These are phyloP conservation scores for Galeopterus variegatus DNA, from an alignment of 2,113 vertebrate genomes.

Conservation along the genomic window DNA sequence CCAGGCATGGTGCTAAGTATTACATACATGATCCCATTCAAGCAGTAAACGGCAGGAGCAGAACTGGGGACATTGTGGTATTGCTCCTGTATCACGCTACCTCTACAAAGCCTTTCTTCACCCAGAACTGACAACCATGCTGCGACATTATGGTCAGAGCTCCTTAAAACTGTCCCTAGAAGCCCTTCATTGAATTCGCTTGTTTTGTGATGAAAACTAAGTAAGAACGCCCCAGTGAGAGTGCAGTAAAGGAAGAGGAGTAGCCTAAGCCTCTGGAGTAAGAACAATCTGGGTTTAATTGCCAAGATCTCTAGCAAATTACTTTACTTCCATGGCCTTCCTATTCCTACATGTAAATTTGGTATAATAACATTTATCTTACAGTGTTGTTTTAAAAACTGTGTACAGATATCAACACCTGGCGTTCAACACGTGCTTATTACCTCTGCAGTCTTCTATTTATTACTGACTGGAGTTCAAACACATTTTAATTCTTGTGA, in stretches of 20 bases:
- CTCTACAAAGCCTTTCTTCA: neutral
- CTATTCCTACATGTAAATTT: neutral
- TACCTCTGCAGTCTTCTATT: neutral
- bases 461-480: neutral
- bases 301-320: neutral
- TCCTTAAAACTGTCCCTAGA: neutral
- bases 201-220: neutral
- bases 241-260: neutral
- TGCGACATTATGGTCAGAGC: accelerated
- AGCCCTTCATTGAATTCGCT: neutral
- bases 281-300: neutral
- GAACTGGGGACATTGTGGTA: accelerated
- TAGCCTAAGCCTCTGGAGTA: too few relatives aligned
- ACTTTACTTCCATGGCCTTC: too few relatives aligned
- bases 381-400: neutral
- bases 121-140: neutral
- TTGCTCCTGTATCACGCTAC: neutral
- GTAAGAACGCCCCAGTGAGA: neutral
- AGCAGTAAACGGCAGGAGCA: neutral
- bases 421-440: neutral
- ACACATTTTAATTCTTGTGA: neutral
- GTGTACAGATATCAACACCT: too few relatives aligned
- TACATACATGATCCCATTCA: accelerated
- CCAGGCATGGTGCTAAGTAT: neutral
- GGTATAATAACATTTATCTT: neutral